phyloP scores from a whole-genome alignment of 2,113 vertebrate species.

The human (Homo sapiens) region GRCh38 chr5:118571501-118572000 shows the following conservation, averaged over 20 bases:
- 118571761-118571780: constrained; percentile 62
- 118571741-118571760: constrained; percentile 70
- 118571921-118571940: constrained; percentile 19
- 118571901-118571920: constrained; percentile 44
- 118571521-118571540: neutral
- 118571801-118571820: constrained; percentile 33
- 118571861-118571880: constrained; percentile 56
- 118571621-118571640: constrained; percentile 22
- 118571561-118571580: neutral
- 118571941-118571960: neutral
- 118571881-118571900: constrained; percentile 55
- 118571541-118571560: neutral
- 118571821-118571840: constrained; percentile 71
- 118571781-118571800: constrained; percentile 69
- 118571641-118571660: neutral
- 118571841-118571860: constrained; percentile 57
- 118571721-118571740: constrained; percentile 46
- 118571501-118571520: neutral
- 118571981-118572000: neutral
- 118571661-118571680: neutral
- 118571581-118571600: neutral
- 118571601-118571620: neutral
- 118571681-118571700: neutral
- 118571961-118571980: constrained; percentile 25
- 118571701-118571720: constrained; percentile 34